Evolutionary conservation across 64 coral and sea anemone genomes (phyloP), one percentile per base, ranked within the genome.

Genomic region (Montipora capricornis): DNA sequence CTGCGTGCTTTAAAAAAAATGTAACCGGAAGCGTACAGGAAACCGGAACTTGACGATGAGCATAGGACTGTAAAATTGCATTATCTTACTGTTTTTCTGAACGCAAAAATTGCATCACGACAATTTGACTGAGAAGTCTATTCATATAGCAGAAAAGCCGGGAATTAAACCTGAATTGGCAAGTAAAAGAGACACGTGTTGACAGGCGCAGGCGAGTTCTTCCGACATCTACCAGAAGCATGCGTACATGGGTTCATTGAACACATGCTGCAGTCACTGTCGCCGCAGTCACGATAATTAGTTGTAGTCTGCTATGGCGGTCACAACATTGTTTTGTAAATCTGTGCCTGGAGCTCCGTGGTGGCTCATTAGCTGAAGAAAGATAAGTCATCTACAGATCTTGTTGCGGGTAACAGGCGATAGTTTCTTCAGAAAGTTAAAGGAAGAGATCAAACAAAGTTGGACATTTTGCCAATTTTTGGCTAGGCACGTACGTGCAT

Each of bases 381-480:
- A 44, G 4, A 81, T 22, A 64, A 13, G 26, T 82, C 24, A 66
- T 8, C 29, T 62, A 12, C n/a, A 66, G 64, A 24, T 8, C 44
- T 82, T 82, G 2, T 45, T 12, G 58, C 12, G 11, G 57, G 12
- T 13, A 16, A 26, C 26, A 16, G 22, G 17, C 55, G 26, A 66
- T 12, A 81, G n/a, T 19, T 81, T 26, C 11, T 5, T 29, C 49
- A 61, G 22, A 57, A 81, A n/a, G 20, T 4, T 12, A 20, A 26
- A 20, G 37, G 24, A 82, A 82, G 80, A 57, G 55, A 82, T 82
- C 55, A 64, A 82, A 64, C 44, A 82, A 64, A 20, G 6, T 62
- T 82, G 80, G 80, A 15, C 55, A 10, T 82, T 82, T 16, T 52
- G 62, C 37, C 80, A 16, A 82, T 44, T 82, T 82, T 5, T 58